These are phyloP conservation scores for Chelon auratus DNA, from an alignment of 2,797 vertebrate species.

Conservation along the genomic window DNA sequence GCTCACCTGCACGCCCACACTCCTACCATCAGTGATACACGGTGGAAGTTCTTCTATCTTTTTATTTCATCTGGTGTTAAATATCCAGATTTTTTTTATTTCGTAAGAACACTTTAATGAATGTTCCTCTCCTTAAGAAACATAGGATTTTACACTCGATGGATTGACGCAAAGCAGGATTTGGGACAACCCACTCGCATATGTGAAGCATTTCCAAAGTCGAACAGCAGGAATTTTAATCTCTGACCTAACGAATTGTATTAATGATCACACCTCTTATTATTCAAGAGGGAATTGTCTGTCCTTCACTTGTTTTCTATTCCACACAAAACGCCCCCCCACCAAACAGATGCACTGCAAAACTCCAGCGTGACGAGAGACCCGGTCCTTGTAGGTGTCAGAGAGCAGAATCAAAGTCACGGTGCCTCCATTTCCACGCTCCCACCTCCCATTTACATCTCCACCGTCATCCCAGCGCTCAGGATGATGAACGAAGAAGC, in stretches of 20 bases:
- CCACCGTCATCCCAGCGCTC: conserved; percentile 84
- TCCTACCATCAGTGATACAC: conserved; percentile 79
- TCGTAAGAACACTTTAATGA: conserved; percentile 12
- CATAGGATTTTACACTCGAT: conserved; percentile 27
- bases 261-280: conserved; percentile 23
- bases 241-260: conserved; percentile 55
- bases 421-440: conserved; percentile 78
- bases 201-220: conserved; percentile 39
- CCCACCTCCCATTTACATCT: conserved; percentile 79
- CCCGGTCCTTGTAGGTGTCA: conserved; percentile 74
- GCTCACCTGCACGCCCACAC: conserved; percentile 90
- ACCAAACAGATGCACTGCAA: conserved; percentile 14
- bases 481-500: conserved; percentile 67
- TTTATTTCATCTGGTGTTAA: conserved; percentile 21
- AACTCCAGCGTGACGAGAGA: conserved; percentile 5
- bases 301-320: conserved; percentile 38
- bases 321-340: not conserved
- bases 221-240: conserved; percentile 39
- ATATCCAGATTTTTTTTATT: conserved; percentile 20
- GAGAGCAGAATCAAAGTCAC: conserved; percentile 85
- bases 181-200: conserved; percentile 1
- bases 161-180: conserved; percentile 9
- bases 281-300: conserved; percentile 38
- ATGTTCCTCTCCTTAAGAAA: conserved; percentile 38
- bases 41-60: conserved; percentile 32